Conservation (phyloP, 2,888 invertebrate species). For the Digitonthophagus gazella region DNA sequence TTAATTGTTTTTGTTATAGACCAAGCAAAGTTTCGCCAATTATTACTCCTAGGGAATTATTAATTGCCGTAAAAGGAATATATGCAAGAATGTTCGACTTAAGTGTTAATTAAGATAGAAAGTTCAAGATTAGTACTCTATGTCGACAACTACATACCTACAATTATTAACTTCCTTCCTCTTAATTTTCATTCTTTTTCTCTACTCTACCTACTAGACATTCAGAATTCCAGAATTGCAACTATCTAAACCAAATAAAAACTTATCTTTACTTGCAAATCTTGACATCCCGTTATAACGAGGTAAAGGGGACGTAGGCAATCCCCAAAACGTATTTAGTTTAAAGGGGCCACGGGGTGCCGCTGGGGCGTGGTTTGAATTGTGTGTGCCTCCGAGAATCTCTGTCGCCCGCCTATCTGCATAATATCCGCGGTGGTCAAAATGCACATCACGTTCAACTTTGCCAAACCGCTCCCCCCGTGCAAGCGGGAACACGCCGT, state of each 20-base stretch:
- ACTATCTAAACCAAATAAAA: not conserved
- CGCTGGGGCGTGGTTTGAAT: slow-evolving; percentile 6
- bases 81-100: not conserved
- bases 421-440: slow-evolving; percentile 49
- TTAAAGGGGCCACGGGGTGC: not conserved
- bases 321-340: not conserved
- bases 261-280: not conserved
- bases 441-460: slow-evolving; percentile 49
- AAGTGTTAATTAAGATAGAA: not conserved
- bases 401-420: slow-evolving; percentile 41
- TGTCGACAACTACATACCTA: too few relatives aligned
- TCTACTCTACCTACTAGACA: too few relatives aligned
- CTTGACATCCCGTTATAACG: not conserved
- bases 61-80: not conserved
- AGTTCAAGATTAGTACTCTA: not conserved
- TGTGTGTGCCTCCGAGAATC: slow-evolving; percentile 12
- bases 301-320: not conserved
- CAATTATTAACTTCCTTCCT: not conserved
- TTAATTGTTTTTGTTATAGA: not conserved
- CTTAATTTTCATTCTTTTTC: not conserved
- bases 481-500: slow-evolving; percentile 40
- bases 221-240: too few relatives aligned
- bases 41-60: not conserved
- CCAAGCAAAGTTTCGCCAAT: not conserved
- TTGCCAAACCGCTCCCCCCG: slow-evolving; percentile 23